A percentile compares a stretch with the other conserved stretches of the same genome.
Evolutionary conservation across 2,888 invertebrate genomes (phyloP).

Genomic region (Xestia c-nigrum): DNA sequence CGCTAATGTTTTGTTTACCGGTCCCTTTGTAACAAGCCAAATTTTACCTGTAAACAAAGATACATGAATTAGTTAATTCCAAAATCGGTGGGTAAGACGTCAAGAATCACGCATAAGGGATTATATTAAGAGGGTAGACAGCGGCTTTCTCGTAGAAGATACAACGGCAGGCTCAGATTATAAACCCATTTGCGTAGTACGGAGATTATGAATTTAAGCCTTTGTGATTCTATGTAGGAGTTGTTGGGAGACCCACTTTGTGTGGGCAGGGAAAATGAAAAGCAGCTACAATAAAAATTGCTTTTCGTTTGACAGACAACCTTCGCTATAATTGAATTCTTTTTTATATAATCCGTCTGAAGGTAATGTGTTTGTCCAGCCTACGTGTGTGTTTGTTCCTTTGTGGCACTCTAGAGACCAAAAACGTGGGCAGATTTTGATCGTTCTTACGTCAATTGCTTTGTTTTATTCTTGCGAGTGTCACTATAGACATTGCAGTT

Average conservation of each 20-base stretch:
- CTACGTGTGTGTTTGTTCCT: no score
- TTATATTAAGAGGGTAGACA: constrained; percentile 7
- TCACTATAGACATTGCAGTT: no score
- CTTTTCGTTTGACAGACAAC: background rate
- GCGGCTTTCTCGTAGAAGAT: background rate
- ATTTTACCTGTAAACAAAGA: constrained; percentile 23
- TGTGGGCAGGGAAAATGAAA: background rate
- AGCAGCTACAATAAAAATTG: background rate
- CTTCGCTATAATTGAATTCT: background rate
- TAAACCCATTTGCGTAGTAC: constrained; percentile 19
- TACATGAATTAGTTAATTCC: background rate
- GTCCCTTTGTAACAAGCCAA: background rate
- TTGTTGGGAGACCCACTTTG: background rate
- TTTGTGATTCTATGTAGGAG: constrained; percentile 5
- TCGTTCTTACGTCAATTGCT: no score
- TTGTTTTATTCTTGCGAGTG: no score
- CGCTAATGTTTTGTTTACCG: background rate
- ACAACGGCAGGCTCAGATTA: constrained; percentile 7
- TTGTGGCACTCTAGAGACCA: no score
- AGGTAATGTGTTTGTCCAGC: no score
- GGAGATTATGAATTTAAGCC: constrained; percentile 10
- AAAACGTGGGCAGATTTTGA: no score
- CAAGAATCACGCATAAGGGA: background rate
- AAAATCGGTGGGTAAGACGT: background rate
- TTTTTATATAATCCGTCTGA: background rate